Evolutionary conservation across 2,888 invertebrate species (phyloP).

Genomic region (Sarcophaga subvicina): DNA sequence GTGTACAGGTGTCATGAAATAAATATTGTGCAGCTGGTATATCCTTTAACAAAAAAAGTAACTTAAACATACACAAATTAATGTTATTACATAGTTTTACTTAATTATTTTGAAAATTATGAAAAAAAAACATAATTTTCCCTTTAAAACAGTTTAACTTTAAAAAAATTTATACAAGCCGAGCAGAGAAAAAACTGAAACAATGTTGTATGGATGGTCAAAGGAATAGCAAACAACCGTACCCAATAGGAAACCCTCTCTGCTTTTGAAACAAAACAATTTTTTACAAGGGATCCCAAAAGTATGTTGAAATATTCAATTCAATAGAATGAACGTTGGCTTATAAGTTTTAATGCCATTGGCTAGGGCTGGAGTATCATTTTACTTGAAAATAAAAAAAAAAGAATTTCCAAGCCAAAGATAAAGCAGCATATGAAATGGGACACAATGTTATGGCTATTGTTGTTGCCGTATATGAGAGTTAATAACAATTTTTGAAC

Average conservation of each 20-base stretch:
- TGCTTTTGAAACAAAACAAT: neutral
- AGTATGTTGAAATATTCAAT: constrained; percentile 1
- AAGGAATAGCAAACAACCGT: neutral
- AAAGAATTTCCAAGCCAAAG: neutral
- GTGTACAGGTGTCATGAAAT: too few relatives aligned
- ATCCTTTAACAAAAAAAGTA: too few relatives aligned
- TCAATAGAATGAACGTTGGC: constrained; percentile 6
- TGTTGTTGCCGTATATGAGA: constrained; percentile 6
- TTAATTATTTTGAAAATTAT: neutral
- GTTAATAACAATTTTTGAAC: constrained; percentile 61
- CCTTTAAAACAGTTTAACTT: constrained; percentile 46
- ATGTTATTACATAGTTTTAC: neutral
- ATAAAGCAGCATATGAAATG: neutral
- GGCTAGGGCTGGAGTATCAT: neutral
- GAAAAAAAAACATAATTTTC: constrained; percentile 4
- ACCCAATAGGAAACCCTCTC: neutral
- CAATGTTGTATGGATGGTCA: neutral
- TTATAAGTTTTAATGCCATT: constrained; percentile 38
- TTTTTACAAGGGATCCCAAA: neutral
- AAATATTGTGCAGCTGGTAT: too few relatives aligned
- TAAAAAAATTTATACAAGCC: neutral
- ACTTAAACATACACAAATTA: neutral
- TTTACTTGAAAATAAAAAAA: neutral
- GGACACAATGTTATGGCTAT: constrained; percentile 17
- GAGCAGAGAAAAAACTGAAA: neutral